Evolutionary conservation across 2,888 invertebrate genomes (phyloP).

Genomic region (Cyclophora punctaria): DNA sequence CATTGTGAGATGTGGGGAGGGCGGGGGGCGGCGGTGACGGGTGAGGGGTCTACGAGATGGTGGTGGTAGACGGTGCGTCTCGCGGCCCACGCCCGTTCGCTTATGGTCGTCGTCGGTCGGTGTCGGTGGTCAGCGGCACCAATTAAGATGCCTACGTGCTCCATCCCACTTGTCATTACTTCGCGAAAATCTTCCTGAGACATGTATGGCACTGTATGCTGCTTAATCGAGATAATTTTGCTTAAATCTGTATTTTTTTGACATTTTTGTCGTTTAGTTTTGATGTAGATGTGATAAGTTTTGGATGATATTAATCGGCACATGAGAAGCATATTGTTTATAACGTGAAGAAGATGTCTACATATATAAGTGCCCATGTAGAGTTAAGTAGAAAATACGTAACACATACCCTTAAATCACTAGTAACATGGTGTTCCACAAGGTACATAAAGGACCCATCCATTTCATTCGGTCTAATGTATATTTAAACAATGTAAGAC

Average conservation of each 20-base stretch:
- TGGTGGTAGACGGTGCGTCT: constrained; percentile 56
- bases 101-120: constrained; percentile 46
- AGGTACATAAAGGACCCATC: no score
- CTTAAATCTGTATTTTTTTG: constrained; percentile 22
- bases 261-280: neutral
- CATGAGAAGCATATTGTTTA: neutral
- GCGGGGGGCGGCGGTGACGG: constrained; percentile 9
- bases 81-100: constrained; percentile 58
- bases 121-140: constrained; percentile 61
- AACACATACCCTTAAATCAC: no score
- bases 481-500: no score
- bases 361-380: no score
- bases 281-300: no score
- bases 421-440: no score
- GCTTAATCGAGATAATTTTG: constrained; percentile 20
- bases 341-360: no score
- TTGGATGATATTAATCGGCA: neutral
- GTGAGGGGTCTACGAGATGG: constrained; percentile 34
- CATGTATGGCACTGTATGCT: constrained; percentile 35
- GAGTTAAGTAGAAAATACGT: no score
- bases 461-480: no score
- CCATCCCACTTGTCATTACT: constrained; percentile 65
- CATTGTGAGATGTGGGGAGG: constrained; percentile 1
- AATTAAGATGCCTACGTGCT: constrained; percentile 71
- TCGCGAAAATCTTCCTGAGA: constrained; percentile 61